phyloP scores from a whole-genome alignment of 2,888 invertebrate species.

The Drosophila nigricruria region DNA sequence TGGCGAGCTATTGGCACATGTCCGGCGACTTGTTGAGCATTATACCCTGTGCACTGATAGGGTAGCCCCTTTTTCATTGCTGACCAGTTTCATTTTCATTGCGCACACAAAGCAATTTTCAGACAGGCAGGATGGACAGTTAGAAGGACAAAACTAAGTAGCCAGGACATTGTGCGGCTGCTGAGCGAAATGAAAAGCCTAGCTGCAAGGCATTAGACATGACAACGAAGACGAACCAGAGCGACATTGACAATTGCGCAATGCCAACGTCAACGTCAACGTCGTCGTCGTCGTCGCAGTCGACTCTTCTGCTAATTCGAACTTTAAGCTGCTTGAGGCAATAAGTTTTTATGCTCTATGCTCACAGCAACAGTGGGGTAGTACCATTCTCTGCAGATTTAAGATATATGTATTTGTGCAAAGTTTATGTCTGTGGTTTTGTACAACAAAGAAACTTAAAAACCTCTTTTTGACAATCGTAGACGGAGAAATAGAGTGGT shows the following conservation, averaged over 20 bases:
- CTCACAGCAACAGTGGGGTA: background rate
- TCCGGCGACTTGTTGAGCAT: slow-evolving; percentile 66
- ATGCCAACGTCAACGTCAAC: slow-evolving; percentile 16
- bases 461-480: too few species aligned
- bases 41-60: slow-evolving; percentile 36
- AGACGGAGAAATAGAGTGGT: too few species aligned
- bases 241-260: slow-evolving; percentile 53
- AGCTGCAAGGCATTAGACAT: slow-evolving; percentile 64
- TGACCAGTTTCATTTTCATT: slow-evolving; percentile 59
- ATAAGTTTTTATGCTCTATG: slow-evolving; percentile 26
- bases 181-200: slow-evolving; percentile 61
- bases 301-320: slow-evolving; percentile 44
- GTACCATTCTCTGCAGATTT: background rate
- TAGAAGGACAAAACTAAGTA: slow-evolving; percentile 54
- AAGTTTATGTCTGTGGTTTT: too few species aligned
- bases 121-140: slow-evolving; percentile 17
- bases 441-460: too few species aligned
- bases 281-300: slow-evolving; percentile 14
- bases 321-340: slow-evolving; percentile 64
- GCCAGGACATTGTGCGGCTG: slow-evolving; percentile 48
- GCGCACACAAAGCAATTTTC: slow-evolving; percentile 37
- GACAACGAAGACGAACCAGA: slow-evolving; percentile 58
- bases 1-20: slow-evolving; percentile 17
- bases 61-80: slow-evolving; percentile 39
- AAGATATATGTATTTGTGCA: too few species aligned